Evolutionary conservation across 2,888 invertebrate genomes (phyloP).

Genomic region (Drosophila robusta): DNA sequence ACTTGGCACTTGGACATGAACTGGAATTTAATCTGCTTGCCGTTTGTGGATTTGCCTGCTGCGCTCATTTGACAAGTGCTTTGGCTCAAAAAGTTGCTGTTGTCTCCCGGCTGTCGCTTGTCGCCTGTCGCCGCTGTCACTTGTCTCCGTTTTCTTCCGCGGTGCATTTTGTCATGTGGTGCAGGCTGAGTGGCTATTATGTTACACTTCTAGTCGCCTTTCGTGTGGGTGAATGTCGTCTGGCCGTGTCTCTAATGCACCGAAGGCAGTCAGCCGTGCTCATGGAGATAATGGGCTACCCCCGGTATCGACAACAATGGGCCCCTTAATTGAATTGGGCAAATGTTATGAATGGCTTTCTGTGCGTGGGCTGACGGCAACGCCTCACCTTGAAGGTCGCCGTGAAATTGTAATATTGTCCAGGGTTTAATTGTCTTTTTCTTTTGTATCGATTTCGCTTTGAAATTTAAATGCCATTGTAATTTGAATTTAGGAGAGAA

Average conservation of each 20-base stretch:
- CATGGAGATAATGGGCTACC: conserved; percentile 43
- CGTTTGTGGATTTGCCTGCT: conserved; percentile 36
- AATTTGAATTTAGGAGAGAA: neutral
- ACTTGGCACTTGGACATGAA: conserved; percentile 16
- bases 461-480: too few species aligned
- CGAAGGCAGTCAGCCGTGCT: conserved; percentile 42
- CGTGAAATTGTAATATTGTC: conserved; percentile 58
- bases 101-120: conserved; percentile 23
- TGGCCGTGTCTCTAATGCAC: conserved; percentile 29
- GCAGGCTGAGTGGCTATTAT: conserved; percentile 25
- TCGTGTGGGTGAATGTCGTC: conserved; percentile 53
- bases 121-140: conserved; percentile 5
- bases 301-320: conserved; percentile 55
- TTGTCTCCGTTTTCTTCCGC: conserved; percentile 45
- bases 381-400: conserved; percentile 49
- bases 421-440: conserved; percentile 38
- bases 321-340: conserved; percentile 63
- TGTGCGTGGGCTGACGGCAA: conserved; percentile 57
- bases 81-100: conserved; percentile 23
- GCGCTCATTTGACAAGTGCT: conserved; percentile 53
- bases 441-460: conserved; percentile 45
- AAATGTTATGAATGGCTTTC: conserved; percentile 55
- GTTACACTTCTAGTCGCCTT: conserved; percentile 34
- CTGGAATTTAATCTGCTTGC: conserved; percentile 58
- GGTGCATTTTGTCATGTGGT: conserved; percentile 41